Conservation (phyloP, 2,888 invertebrate species). For the Caenorhabditis sp. region DNA sequence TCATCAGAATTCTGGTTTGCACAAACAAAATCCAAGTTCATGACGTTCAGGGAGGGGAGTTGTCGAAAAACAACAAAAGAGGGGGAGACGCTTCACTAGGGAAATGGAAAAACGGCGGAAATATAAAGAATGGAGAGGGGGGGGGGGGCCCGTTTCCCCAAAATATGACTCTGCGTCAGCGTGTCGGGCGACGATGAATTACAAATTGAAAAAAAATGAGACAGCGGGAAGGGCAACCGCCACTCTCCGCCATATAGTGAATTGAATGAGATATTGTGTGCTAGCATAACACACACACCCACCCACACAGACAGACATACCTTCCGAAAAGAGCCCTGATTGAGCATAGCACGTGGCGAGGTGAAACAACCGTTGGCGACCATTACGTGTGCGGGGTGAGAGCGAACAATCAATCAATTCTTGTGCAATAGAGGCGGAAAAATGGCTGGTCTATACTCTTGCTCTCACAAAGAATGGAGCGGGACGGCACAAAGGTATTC, state of each 20-base stretch:
- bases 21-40: conserved; percentile 42
- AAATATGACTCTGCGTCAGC: conserved; percentile 29
- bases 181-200: conserved; percentile 40
- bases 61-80: not conserved
- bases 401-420: too few species aligned
- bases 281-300: too few species aligned
- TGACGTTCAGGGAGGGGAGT: conserved; percentile 1
- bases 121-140: not conserved
- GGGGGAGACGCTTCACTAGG: too few species aligned
- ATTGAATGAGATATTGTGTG: too few species aligned
- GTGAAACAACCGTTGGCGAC: conserved; percentile 56
- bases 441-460: too few species aligned
- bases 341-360: conserved; percentile 37
- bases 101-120: not conserved
- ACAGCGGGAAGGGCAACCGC: too few species aligned
- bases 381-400: too few species aligned
- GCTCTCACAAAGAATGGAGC: too few species aligned
- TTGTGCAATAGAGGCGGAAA: too few species aligned
- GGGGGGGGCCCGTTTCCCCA: conserved; percentile 7
- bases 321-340: conserved; percentile 50
- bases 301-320: conserved; percentile 2
- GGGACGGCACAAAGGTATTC: too few species aligned
- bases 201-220: too few species aligned
- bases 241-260: too few species aligned
- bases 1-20: conserved; percentile 25